Evolutionary conservation across 2,113 vertebrate genomes (phyloP), one percentile per base, ranked within the genome.

Genomic region (Micronycteris hirsuta): DNA sequence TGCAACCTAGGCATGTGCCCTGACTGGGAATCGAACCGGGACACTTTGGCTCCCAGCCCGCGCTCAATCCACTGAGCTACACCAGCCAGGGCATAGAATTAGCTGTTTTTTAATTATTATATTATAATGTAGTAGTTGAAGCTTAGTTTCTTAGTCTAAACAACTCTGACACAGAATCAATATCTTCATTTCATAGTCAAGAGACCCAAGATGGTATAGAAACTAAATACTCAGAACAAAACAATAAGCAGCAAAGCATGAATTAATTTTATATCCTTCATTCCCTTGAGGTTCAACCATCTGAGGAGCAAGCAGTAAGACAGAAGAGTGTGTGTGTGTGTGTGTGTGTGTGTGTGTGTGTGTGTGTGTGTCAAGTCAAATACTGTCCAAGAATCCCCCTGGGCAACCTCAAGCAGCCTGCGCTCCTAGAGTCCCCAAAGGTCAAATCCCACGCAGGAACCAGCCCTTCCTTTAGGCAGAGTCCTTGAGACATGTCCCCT

Each of bases 161-260:
- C 31, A 96, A 74, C 4, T 88, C 52, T 92, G 71, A 91, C 20
- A 81, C 17, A 82, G 74, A 78, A 76, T 56, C 74, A 68, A 26
- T 89, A 49, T n/a, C 61, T 78, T 67, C 73, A 96, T 97, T 92
- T 86, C 91, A 93, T 15, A 92, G 47, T 81, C 31, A 67, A 95
- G 52, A 77, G 74, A 24, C 41, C 67, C 41, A 93, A 14, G 91
- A 84, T 47, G 5, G 13, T 56, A 43, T 6, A 54, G 41, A 91
- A 95, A 91, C 58, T 63, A 84, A 38, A 74, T 77, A 77, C 71
- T 82, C 28, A 67, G 73, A 91, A 33, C 73, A 89, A 86, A 65
- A 89, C 7, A 87, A 3, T 68, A 86, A 82, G 1, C 26, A 8
- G 41, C 12, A 85, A 71, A 49, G 61, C 1, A 70, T 65, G 52